Evolutionary conservation across 2,113 vertebrate genomes (phyloP), one percentile per base, ranked within the genome.

Genomic region (Boleophthalmus pectinirostris): DNA sequence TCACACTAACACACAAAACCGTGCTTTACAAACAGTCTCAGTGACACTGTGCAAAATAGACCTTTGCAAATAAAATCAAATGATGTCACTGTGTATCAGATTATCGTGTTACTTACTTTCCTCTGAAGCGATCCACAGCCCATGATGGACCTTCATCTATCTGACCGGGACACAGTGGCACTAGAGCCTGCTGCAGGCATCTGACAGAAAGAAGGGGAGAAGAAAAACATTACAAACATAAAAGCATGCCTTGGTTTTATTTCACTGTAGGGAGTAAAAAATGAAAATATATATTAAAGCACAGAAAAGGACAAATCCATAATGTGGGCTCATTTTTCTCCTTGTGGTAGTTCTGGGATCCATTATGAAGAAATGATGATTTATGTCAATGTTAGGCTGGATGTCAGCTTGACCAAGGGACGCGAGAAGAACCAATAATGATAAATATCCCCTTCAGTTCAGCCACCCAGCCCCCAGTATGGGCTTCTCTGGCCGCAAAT

Each of bases 331-430:
- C 92, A 94, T 91, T 94, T 94, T 95, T 94, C 94, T 94, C 92
- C 94, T 92, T 90, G 90, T 85, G 87, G 94, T 91, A 93, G 93
- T 93, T 89, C 94, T 94, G 93, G 94, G 94, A 96, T 95, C 95
- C 95, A 96, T 97, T 96, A 96, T 94, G 90, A 92, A 91, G 93
- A 95, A 98, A 97, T 96, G 95, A 96, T 97, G 96, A 98, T 98
- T 96, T 97, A 98, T 98, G 95, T 95, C 94, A 91, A 91, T 83
- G 87, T 94, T 93, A 92, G 91, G 92, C 90, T 88, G 73, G 95
- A 93, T 93, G 93, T 94, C 94, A 93, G 89, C 86, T 81, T 49
- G 91, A 93, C 92, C 94, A 94, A 91, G 85, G 91, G 93, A 94
- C 94, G 92, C 95, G 94, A 94, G 94, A 89, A 91, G 92, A 93